Base-by-base conservation (phyloP, 37 sponge, comb jelly and placozoan species). In the Crambe crambe region DNA sequence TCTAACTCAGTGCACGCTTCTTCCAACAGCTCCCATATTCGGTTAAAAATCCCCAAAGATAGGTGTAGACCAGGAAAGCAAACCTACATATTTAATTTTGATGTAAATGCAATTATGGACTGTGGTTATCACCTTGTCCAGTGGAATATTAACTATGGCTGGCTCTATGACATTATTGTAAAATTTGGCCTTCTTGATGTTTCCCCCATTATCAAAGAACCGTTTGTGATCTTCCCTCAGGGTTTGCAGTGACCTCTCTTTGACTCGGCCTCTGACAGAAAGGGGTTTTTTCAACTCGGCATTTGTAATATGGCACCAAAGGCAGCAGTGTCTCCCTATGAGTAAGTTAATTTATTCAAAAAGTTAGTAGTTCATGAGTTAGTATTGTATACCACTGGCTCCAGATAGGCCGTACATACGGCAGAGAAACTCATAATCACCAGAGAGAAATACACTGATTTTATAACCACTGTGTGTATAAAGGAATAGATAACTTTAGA, bases 361-460 rank as follows among this genome's bases (percentile, higher is more conserved):
- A 58, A 26, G 54, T 27, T 1, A 65, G 20, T 35, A 22, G 17
- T 37, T 20, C 15, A 72, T 29, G 20, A 37, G 56, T 23, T 9
- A 18, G 5, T 25, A 22, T 42, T 38, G 26, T 75, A 56, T 59
- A 87, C 82, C 87, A 74, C 42, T 58, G 58, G 82, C 81, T 27
- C 87, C 87, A 42, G 54, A 69, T 3, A 87, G 65, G 5, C 87
- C 87, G 39, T 75, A 87, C 56, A 75, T 60, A 8, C 43, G 38
- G n/a, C 81, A 59, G 30, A 77, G 67, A 54, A 88, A 77, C 70
- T 88, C 83, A 37, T 88, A 88, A 71, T 88, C 83, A 1, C 86
- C 86, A 35, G 56, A 73, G 0, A 85, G 29, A 32, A 86, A 86
- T 5, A 87, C 61, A 68, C 61, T 26, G 2, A 85, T 51, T 23